Percentiles rank a stretch among this genome's conserved stretches.
Conservation (phyloP, 2,888 invertebrate genomes). For the Lasioglossum villosulum region DNA sequence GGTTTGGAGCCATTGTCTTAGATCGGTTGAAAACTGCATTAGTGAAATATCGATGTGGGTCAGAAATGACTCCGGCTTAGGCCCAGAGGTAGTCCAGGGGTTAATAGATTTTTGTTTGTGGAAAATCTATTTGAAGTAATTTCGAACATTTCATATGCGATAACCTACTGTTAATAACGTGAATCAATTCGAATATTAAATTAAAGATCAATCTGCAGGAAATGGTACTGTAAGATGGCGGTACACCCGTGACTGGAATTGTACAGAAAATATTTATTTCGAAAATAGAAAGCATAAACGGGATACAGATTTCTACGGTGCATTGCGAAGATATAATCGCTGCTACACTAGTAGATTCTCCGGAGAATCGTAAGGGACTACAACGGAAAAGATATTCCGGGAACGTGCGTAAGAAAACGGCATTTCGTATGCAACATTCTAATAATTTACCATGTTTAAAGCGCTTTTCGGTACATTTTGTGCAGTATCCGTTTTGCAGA, state of each 20-base stretch:
- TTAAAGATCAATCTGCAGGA: background rate
- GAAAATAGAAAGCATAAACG: background rate
- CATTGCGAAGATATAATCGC: background rate
- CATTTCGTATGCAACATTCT: conserved; percentile 1
- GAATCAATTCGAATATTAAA: background rate
- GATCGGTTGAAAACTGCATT: no score
- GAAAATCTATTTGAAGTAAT: no score
- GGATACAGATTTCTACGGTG: background rate
- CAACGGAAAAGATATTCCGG: background rate
- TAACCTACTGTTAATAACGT: no score
- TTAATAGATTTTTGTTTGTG: background rate
- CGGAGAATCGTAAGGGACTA: background rate
- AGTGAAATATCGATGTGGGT: no score
- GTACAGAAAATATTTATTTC: background rate
- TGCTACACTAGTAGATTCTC: background rate
- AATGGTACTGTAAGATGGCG: background rate
- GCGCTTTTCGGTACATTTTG: background rate
- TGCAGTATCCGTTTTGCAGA: background rate
- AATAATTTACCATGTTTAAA: conserved; percentile 14
- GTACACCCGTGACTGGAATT: background rate
- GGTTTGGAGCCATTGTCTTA: no score
- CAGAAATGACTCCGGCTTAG: no score
- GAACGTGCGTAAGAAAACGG: conserved; percentile 4
- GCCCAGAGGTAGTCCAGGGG: no score
- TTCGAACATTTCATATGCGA: no score